These are phyloP conservation scores for Phyllotreta cruciferae DNA, from an alignment of 2,888 invertebrate species.

Conservation along the genomic window DNA sequence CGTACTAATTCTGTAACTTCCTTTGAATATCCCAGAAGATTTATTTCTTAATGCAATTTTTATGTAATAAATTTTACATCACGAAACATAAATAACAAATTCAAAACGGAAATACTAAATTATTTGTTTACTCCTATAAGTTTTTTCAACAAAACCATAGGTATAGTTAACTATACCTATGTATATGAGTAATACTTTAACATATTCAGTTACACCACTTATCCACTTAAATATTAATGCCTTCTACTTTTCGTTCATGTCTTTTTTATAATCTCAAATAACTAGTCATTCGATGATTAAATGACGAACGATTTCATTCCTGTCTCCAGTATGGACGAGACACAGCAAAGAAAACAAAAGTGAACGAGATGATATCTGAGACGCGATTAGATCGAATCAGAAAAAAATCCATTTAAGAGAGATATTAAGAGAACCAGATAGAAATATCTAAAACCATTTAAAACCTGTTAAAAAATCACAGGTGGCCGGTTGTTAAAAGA, in stretches of 20 bases:
- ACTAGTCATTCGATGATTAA: slow-evolving; percentile 15
- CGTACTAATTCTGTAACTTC: too few relatives aligned
- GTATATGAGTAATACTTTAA: too few relatives aligned
- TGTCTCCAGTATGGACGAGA: slow-evolving; percentile 1
- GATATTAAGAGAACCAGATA: slow-evolving; percentile 26
- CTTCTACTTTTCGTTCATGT: neutral
- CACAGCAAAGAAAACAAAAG: slow-evolving; percentile 20
- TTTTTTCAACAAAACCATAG: too few relatives aligned
- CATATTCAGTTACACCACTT: neutral
- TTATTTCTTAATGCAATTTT: too few relatives aligned
- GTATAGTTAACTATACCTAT: too few relatives aligned
- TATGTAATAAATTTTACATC: too few relatives aligned
- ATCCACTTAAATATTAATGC: slow-evolving; percentile 3
- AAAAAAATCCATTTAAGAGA: slow-evolving; percentile 16
- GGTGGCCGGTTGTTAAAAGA: slow-evolving; percentile 29
- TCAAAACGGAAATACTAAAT: too few relatives aligned
- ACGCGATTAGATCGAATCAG: slow-evolving; percentile 26
- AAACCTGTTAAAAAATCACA: slow-evolving; percentile 32
- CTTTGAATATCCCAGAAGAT: too few relatives aligned
- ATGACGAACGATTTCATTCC: slow-evolving; percentile 12
- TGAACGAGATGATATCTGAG: slow-evolving; percentile 27
- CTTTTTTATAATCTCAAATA: slow-evolving; percentile 1
- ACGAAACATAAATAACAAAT: too few relatives aligned
- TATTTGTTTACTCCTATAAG: too few relatives aligned
- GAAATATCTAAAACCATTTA: slow-evolving; percentile 30